Base-by-base conservation (phyloP, 2,797 vertebrate species). In the Sebastes elongatus region DNA sequence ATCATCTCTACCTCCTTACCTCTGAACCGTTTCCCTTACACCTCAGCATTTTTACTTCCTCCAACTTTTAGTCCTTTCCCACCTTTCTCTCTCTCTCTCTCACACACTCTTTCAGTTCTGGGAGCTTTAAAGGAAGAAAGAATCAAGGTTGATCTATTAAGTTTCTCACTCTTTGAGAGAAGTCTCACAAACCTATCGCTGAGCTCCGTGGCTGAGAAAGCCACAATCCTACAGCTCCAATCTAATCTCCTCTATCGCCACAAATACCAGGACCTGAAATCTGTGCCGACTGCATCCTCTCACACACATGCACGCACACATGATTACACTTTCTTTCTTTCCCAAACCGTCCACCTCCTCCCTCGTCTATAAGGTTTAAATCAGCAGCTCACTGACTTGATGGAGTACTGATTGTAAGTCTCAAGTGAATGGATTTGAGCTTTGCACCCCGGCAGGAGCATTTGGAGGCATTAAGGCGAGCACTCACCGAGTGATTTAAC, bases 321-420 rank as follows among this genome's bases (percentile, higher is more conserved):
- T 71, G 74, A 84, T 86, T 87, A 80, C 77, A 66, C 71, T 67
- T 59, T 70, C 35, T 72, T 77, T 75, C 73, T 83, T 73, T 63
- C 55, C 61, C 55, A 78, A 81, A 84, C 62, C 81, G 57, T 81
- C 52, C 30, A 42, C 42, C 33, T 82, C 38, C 33, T 82, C 69
- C 60, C 38, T 70, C 78, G 38, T 73, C 49, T 71, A 22, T 74
- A 18, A 67, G 60, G 76, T 80, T 88, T 83, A 90, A 93, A 93
- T 91, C 90, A 91, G 85, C 73, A 77, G 77, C 82, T 83, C 52
- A 74, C 82, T 66, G 77, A 67, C 78, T 84, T 86, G 83, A 92
- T 91, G 85, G 85, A 89, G 87, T 85, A 79, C 89, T 81, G 89
- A 91, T 92, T 88, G 87, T 82, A 64, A 49, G 86, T 86, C 70